These are phyloP conservation scores for Drymonia ruficornis DNA, from an alignment of 2,888 invertebrate species.

Conservation along the genomic window DNA sequence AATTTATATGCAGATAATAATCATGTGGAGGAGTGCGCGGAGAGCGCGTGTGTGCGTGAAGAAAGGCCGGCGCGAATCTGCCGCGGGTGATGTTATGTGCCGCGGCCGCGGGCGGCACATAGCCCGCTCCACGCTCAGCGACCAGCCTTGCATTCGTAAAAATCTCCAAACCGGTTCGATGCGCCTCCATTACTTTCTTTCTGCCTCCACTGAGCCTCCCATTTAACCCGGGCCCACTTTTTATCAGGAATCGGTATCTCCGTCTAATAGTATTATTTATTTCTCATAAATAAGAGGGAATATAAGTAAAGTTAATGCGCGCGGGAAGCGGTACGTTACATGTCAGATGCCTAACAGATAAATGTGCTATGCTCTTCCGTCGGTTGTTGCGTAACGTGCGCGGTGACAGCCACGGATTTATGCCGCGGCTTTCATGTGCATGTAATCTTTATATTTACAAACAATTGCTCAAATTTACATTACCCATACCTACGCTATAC, in stretches of 20 bases:
- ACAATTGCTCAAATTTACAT: slow-evolving; percentile 56
- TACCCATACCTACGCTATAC: slow-evolving; percentile 15
- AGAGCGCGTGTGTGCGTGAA: slow-evolving; percentile 63
- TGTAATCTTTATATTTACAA: slow-evolving; percentile 60
- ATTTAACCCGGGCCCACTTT: slow-evolving; percentile 84
- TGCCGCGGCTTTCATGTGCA: slow-evolving; percentile 47
- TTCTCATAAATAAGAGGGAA: slow-evolving; percentile 83
- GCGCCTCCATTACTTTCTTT: slow-evolving; percentile 85
- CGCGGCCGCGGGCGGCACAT: slow-evolving; percentile 69
- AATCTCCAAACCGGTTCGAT: slow-evolving; percentile 84
- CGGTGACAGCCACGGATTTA: slow-evolving; percentile 63
- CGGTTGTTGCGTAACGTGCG: slow-evolving; percentile 64
- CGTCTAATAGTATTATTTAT: slow-evolving; percentile 85
- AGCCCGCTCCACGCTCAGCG: slow-evolving; percentile 67
- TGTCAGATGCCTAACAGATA: slow-evolving; percentile 74
- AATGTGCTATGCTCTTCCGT: slow-evolving; percentile 65
- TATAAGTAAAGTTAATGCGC: slow-evolving; percentile 81
- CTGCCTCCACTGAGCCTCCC: slow-evolving; percentile 83
- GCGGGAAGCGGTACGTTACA: slow-evolving; percentile 79
- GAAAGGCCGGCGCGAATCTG: slow-evolving; percentile 79
- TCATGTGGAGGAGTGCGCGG: slow-evolving; percentile 58
- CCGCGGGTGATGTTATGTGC: slow-evolving; percentile 77
- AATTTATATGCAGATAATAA: slow-evolving; percentile 75
- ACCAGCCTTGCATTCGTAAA: slow-evolving; percentile 85
- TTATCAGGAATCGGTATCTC: slow-evolving; percentile 85